Percentiles rank a stretch among this genome's conserved stretches.
Conservation (phyloP, 2,797 vertebrate species). For the Cyprinodon diabolis region DNA sequence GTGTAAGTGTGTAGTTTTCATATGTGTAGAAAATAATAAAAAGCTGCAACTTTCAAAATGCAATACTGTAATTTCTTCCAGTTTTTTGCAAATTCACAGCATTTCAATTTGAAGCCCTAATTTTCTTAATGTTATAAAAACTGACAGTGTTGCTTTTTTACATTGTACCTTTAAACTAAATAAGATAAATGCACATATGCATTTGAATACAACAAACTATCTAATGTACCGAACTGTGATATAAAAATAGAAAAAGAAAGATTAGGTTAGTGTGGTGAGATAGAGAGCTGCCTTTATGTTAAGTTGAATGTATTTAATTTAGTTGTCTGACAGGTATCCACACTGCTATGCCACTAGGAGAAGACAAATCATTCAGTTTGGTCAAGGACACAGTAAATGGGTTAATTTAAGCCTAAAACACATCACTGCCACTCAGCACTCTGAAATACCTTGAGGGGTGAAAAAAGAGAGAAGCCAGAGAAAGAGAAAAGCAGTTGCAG, state of each 20-base stretch:
- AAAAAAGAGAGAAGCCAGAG: constrained; percentile 17
- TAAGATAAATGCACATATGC: not conserved
- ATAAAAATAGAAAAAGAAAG: constrained; percentile 21
- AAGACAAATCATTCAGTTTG: constrained; percentile 68
- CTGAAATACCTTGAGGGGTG: constrained; percentile 58
- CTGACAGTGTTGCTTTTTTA: not conserved
- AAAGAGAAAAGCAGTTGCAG: constrained; percentile 23
- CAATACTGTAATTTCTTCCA: too few relatives aligned
- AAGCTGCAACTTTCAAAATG: too few relatives aligned
- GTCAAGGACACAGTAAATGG: constrained; percentile 75
- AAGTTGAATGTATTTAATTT: constrained; percentile 48
- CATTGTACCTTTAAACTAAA: not conserved
- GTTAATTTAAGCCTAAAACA: constrained; percentile 74
- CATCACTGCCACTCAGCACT: constrained; percentile 48
- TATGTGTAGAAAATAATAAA: too few relatives aligned
- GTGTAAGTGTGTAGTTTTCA: not conserved
- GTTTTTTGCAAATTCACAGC: not conserved
- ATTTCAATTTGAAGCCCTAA: not conserved
- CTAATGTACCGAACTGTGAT: constrained; percentile 14
- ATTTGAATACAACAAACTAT: constrained; percentile 12
- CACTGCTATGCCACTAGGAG: constrained; percentile 43
- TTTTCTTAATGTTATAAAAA: not conserved
- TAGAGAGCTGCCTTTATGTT: constrained; percentile 41
- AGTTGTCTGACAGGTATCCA: constrained; percentile 28
- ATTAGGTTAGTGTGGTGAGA: constrained; percentile 31